phyloP scores from a whole-genome alignment of 2,113 vertebrate genomes.

The Ranitomeya variabilis region DNA sequence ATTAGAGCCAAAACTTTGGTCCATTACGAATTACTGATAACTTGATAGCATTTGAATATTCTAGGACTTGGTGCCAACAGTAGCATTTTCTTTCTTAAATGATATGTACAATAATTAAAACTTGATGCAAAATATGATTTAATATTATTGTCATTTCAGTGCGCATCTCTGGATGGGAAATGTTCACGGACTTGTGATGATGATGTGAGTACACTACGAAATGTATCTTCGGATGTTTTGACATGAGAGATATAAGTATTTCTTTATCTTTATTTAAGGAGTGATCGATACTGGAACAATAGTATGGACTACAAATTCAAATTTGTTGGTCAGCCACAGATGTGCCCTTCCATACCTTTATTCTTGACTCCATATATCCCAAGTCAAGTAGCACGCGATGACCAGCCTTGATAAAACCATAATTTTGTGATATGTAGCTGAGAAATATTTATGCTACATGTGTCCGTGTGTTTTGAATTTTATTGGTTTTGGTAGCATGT shows the following conservation, averaged over 20 bases:
- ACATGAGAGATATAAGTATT: neutral
- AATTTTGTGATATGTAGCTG: no score
- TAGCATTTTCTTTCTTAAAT: neutral
- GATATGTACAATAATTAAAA: neutral
- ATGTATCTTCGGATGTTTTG: neutral
- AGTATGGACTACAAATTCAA: no score
- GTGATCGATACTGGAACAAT: neutral
- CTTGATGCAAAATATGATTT: neutral
- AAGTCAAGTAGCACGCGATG: no score
- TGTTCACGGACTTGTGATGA: constrained; percentile 97
- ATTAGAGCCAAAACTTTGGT: neutral
- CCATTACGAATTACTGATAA: neutral
- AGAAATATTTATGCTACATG: no score
- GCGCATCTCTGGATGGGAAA: constrained; percentile 89
- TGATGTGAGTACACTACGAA: constrained; percentile 76
- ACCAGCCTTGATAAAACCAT: no score
- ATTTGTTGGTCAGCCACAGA: no score
- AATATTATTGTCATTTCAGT: constrained; percentile 70
- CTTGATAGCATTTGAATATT: neutral
- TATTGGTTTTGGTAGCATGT: no score
- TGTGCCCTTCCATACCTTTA: no score
- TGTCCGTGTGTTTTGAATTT: no score
- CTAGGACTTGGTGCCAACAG: neutral
- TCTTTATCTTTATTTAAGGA: neutral
- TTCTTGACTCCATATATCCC: no score